phyloP scores from a whole-genome alignment of 2,888 invertebrate genomes.

The Lochmaea crataegi region DNA sequence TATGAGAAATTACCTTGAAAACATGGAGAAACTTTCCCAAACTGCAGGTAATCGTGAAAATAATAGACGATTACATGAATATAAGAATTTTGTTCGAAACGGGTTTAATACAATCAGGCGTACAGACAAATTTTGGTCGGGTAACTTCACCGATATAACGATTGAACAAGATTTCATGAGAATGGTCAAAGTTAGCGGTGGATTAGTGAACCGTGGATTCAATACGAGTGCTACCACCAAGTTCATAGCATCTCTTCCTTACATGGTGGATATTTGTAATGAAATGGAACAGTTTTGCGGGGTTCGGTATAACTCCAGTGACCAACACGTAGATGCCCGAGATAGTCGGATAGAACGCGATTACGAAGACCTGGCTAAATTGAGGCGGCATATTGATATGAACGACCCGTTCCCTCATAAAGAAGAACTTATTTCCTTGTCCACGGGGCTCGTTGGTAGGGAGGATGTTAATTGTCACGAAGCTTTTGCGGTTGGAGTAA shows the following conservation, averaged over 20 bases:
- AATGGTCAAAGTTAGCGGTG: conserved; percentile 4
- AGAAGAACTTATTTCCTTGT: conserved; percentile 9
- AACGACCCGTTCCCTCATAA: neutral
- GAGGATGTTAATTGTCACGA: conserved; percentile 10
- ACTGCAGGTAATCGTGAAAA: conserved; percentile 7
- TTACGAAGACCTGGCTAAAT: conserved; percentile 7
- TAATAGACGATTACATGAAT: neutral
- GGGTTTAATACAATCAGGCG: conserved; percentile 9
- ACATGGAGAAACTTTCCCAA: conserved; percentile 8
- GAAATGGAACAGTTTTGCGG: conserved; percentile 13
- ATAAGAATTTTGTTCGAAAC: neutral
- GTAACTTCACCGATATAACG: conserved; percentile 11
- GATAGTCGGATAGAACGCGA: conserved; percentile 3
- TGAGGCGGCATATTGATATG: neutral
- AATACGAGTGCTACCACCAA: conserved; percentile 4
- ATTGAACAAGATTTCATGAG: conserved; percentile 9
- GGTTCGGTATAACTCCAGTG: neutral
- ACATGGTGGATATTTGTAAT: conserved; percentile 15
- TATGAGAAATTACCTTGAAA: conserved; percentile 13
- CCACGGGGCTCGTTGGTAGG: conserved; percentile 9
- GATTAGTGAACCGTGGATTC: conserved; percentile 7
- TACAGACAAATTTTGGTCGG: conserved; percentile 22
- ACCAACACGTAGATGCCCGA: conserved; percentile 16
- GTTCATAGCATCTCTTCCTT: conserved; percentile 20
- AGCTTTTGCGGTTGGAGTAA: conserved; percentile 5